Conservation (phyloP, 2,888 invertebrate species). For the Protonemura montana region DNA sequence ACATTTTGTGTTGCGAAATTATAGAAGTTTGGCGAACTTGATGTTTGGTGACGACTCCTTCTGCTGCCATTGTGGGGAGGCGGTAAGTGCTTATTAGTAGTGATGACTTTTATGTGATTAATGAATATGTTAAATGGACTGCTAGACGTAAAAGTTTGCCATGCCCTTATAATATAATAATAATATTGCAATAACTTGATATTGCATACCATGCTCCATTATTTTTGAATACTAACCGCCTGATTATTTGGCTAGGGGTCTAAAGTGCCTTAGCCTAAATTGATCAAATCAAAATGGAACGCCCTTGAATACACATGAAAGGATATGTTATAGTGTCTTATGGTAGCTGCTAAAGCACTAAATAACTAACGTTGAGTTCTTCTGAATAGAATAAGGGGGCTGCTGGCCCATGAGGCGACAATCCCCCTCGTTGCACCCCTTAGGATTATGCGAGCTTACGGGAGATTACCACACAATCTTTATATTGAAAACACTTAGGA, state of each 20-base stretch:
- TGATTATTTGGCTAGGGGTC: neutral
- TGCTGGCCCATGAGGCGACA: neutral
- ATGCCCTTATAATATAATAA: no score
- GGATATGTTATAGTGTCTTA: neutral
- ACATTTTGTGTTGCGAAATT: neutral
- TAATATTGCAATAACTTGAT: no score
- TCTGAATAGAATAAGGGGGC: neutral
- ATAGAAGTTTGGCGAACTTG: neutral
- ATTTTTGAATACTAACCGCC: neutral
- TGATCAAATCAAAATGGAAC: neutral
- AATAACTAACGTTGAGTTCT: neutral
- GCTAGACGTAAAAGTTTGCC: no score
- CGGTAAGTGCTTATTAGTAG: neutral
- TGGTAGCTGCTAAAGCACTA: neutral
- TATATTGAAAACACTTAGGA: neutral
- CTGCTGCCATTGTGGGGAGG: neutral
- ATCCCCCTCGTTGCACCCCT: neutral
- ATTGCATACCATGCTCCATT: neutral
- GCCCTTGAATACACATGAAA: neutral
- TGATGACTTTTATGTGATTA: no score
- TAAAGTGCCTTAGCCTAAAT: neutral
- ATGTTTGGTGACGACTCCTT: neutral
- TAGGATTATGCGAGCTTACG: neutral
- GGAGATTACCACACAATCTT: neutral
- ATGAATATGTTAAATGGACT: no score